phyloP scores from a whole-genome alignment of 2,888 invertebrate species.

The Callimorpha dominula region DNA sequence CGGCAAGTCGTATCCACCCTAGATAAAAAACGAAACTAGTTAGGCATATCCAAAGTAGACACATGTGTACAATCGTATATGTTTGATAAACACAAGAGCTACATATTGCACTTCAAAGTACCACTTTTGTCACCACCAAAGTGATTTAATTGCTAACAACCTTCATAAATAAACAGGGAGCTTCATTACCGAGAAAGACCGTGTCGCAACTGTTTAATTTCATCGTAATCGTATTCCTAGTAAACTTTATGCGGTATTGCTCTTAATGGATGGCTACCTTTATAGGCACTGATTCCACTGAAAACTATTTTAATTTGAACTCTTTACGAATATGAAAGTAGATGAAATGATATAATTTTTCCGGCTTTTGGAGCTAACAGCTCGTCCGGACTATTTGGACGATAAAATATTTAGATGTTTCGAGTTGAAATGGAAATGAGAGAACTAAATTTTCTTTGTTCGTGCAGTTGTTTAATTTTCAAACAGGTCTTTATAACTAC shows the following conservation, averaged over 20 bases:
- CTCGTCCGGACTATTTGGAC: conserved; percentile 17
- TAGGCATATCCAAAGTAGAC: not conserved
- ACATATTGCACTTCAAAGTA: conserved; percentile 1
- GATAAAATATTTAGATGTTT: conserved; percentile 23
- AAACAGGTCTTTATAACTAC: not conserved
- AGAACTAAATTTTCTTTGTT: not conserved
- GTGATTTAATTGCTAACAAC: not conserved
- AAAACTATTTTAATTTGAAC: conserved; percentile 50
- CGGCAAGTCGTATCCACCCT: not conserved
- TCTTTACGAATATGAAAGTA: conserved; percentile 52
- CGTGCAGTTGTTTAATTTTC: not conserved
- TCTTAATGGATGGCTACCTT: not conserved
- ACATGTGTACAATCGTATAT: not conserved
- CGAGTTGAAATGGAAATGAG: conserved; percentile 10
- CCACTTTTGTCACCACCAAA: conserved; percentile 7
- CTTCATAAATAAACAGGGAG: conserved; percentile 8
- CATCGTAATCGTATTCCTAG: conserved; percentile 19
- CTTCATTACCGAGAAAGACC: conserved; percentile 13
- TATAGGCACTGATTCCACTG: conserved; percentile 34
- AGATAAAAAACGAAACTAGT: not conserved
- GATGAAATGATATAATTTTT: conserved; percentile 58
- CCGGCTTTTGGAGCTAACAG: conserved; percentile 30
- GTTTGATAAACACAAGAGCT: not conserved
- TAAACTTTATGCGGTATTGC: not conserved
- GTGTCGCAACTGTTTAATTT: conserved; percentile 14